Percentiles rank a stretch among this genome's conserved stretches.
Evolutionary conservation across 1,140 invertebrate species (phyloP).

Genomic region (Nasonia giraulti): DNA sequence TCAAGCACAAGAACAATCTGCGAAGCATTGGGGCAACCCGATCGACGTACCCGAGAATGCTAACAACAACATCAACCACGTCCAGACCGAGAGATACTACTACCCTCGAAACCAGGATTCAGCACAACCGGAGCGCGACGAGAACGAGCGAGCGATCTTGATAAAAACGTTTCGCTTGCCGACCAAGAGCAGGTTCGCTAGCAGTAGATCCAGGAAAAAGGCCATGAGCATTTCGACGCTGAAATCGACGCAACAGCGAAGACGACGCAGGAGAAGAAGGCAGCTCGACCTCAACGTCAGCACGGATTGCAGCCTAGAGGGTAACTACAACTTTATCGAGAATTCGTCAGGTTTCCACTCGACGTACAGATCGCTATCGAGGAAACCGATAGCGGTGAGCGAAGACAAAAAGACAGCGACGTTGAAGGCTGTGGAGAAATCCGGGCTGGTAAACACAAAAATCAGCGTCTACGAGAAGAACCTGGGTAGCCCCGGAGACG

Average conservation of each 20-base stretch:
- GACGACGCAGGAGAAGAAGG: constrained; percentile 24
- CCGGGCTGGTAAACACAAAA: constrained; percentile 60
- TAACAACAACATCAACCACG: background rate
- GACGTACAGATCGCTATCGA: background rate
- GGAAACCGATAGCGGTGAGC: background rate
- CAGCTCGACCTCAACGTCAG: constrained; percentile 12
- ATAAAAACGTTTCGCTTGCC: constrained; percentile 27
- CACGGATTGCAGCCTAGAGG: constrained; percentile 31
- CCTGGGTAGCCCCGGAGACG: constrained; percentile 28
- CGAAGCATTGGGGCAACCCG: constrained; percentile 41
- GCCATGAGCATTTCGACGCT: background rate
- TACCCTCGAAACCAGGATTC: constrained; percentile 19
- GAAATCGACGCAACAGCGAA: background rate
- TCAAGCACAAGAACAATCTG: background rate
- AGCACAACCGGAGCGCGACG: background rate
- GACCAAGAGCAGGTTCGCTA: background rate
- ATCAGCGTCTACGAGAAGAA: constrained; percentile 69
- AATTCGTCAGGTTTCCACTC: constrained; percentile 24
- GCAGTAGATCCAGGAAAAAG: constrained; percentile 15
- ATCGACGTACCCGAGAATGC: constrained; percentile 34
- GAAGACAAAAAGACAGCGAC: constrained; percentile 37
- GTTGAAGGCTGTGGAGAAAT: constrained; percentile 42
- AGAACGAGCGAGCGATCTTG: constrained; percentile 13
- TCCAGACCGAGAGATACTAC: constrained; percentile 27
- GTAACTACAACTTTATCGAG: constrained; percentile 35